Evolutionary conservation across 2,888 invertebrate genomes (phyloP), one percentile per base, ranked within the genome.

Genomic region (Dugesia japonica): DNA sequence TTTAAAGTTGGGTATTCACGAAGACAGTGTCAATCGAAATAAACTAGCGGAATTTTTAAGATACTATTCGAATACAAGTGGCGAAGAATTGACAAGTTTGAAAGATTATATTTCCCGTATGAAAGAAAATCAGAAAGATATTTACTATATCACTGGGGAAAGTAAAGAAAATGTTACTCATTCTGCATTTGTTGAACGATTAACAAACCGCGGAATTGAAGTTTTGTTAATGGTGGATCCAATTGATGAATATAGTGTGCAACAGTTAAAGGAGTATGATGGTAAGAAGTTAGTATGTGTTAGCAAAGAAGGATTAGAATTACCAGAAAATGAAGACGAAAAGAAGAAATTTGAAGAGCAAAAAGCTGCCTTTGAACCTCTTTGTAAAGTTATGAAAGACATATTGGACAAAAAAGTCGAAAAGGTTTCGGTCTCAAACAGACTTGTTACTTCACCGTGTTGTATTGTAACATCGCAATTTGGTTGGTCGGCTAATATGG

Each of bases 401-500:
- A 94, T 97, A 82, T 87, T 98, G 73, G 97, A 97, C 87, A 94
- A 89, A 87, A 95, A 94, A 87, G 94, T 98, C 9, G 97, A 98
- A 86, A 97, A 98, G 86, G 87, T 95, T 1, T 90, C 92, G 0
- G 92, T 98, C 0, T 94, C 94, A 0, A 97, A 95, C 87, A 89
- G 97, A 82, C 86, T 98, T 80, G 95, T 97, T 0, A 91, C 92
- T 81, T 97, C 95, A 0, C 97, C 98, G 0, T 98, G 97, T 87
- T 98, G 97, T 86, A 97, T 98, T 82, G 97, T 98, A 76, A 98
- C 97, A 0, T 92, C 93, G 0, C 95, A 97, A 85, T 98, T 94
- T 82, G 98, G 97, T 73, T 98, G 97, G 98, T 92, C 95, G 0
- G 97, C 97, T 0, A 98, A 98, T 87, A 98, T 98, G 97, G 98